phyloP scores from a whole-genome alignment of 2,797 vertebrate species.

The Ptychadena robeensis region DNA sequence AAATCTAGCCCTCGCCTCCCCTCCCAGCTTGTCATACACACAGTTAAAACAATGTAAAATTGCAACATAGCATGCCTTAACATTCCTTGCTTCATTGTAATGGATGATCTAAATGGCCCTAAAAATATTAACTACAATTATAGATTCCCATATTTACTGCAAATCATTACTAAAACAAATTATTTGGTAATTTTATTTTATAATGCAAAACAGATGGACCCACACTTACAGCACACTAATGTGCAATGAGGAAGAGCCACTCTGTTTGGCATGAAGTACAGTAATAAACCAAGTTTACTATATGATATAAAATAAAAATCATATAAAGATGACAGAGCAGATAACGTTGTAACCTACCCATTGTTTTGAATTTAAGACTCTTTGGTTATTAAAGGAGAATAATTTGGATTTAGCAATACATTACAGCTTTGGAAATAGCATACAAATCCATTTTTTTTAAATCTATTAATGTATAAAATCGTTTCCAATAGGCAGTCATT shows the following conservation, averaged over 20 bases:
- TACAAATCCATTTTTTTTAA: not conserved
- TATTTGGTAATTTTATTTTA: too few relatives aligned
- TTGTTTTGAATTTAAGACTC: not conserved
- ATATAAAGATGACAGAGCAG: constrained; percentile 2
- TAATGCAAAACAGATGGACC: not conserved
- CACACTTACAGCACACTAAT: not conserved
- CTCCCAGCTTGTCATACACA: too few relatives aligned
- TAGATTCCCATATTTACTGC: too few relatives aligned
- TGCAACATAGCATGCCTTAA: too few relatives aligned
- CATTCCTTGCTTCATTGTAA: too few relatives aligned
- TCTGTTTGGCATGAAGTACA: not conserved
- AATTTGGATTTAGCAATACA: not conserved
- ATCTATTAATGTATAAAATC: not conserved
- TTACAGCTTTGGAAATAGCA: not conserved
- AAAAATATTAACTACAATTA: too few relatives aligned
- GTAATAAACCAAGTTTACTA: constrained; percentile 4
- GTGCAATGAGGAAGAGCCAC: constrained; percentile 3
- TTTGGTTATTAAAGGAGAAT: not conserved
- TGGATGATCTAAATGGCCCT: too few relatives aligned
- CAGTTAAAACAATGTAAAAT: too few relatives aligned
- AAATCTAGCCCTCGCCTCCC: too few relatives aligned
- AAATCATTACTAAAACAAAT: too few relatives aligned
- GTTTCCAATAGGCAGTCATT: not conserved
- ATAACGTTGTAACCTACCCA: not conserved
- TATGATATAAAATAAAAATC: not conserved